Evolutionary conservation across 2,888 invertebrate genomes (phyloP).

Genomic region (Melieria omissa): DNA sequence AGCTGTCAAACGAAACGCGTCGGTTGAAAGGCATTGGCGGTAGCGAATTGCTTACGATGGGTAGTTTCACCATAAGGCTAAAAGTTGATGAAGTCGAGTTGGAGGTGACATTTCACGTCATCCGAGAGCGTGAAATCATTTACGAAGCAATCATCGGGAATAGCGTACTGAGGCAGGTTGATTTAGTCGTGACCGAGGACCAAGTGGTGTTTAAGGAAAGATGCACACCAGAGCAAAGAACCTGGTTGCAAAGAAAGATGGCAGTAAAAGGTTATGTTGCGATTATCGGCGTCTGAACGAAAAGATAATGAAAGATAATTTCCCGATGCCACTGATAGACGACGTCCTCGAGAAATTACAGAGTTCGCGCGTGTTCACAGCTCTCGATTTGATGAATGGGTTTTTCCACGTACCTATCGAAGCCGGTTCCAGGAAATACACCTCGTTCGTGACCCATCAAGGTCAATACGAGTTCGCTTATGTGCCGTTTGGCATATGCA

Average conservation of each 20-base stretch:
- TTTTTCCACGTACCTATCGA: constrained; percentile 11
- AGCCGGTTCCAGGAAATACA: constrained; percentile 1
- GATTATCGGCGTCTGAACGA: constrained; percentile 45
- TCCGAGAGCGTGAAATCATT: constrained; percentile 17
- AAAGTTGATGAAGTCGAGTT: constrained; percentile 2
- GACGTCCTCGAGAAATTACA: constrained; percentile 40
- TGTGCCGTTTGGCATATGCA: constrained; percentile 2
- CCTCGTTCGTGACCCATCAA: constrained; percentile 9
- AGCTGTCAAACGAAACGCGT: not conserved
- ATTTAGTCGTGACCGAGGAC: not conserved
- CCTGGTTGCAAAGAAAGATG: constrained; percentile 41
- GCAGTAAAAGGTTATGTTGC: constrained; percentile 41
- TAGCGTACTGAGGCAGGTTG: not conserved
- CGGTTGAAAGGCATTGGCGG: constrained; percentile 16
- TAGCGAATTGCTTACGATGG: constrained; percentile 9
- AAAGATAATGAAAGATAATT: constrained; percentile 43
- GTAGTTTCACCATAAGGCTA: constrained; percentile 1
- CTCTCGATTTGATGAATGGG: constrained; percentile 9
- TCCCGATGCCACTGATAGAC: constrained; percentile 44
- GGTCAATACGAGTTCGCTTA: constrained; percentile 9
- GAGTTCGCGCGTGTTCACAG: constrained; percentile 11
- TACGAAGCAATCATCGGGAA: constrained; percentile 7
- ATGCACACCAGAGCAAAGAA: not conserved
- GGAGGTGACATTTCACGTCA: constrained; percentile 16
- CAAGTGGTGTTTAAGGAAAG: not conserved